A percentile compares a stretch with the other conserved stretches of the same genome.
Conservation (phyloP, 2,888 invertebrate species). For the Hirudinaria manillensis region DNA sequence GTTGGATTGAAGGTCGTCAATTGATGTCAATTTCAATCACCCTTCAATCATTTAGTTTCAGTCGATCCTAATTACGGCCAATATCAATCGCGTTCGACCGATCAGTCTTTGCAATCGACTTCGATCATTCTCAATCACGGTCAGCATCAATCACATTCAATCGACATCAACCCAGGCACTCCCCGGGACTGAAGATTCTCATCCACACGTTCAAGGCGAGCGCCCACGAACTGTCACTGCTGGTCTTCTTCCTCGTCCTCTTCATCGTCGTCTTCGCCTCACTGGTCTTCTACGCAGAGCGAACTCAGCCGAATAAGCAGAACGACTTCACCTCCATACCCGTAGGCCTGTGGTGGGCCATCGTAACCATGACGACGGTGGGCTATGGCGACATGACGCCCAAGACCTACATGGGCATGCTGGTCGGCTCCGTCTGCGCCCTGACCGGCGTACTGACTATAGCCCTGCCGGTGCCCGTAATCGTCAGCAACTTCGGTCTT, state of each 20-base stretch:
- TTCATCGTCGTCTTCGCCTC: constrained; percentile 94
- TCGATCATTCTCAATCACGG: too few species aligned
- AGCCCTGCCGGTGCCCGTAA: constrained; percentile 90
- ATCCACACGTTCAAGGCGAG: constrained; percentile 94
- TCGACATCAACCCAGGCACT: constrained; percentile 62
- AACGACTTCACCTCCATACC: constrained; percentile 93
- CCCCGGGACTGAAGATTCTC: constrained; percentile 84
- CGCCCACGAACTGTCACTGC: constrained; percentile 82
- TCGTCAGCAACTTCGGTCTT: constrained; percentile 93
- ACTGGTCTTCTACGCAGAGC: constrained; percentile 87
- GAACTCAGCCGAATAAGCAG: constrained; percentile 85
- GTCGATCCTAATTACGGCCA: too few species aligned
- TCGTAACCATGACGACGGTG: constrained; percentile 90
- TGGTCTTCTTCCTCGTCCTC: constrained; percentile 87
- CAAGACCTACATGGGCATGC: constrained; percentile 88
- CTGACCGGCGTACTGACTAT: constrained; percentile 83
- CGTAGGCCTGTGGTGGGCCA: constrained; percentile 90
- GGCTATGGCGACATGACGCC: constrained; percentile 93
- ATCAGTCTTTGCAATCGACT: too few species aligned
- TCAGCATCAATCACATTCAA: not conserved
- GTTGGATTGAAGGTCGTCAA: too few species aligned
- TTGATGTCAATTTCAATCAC: too few species aligned
- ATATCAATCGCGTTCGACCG: too few species aligned
- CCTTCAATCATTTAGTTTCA: too few species aligned
- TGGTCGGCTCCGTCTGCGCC: constrained; percentile 87